A percentile compares a stretch with the other conserved stretches of the same genome.
Conservation (phyloP, 2,888 invertebrate species). For the Cactoblastis cactorum region DNA sequence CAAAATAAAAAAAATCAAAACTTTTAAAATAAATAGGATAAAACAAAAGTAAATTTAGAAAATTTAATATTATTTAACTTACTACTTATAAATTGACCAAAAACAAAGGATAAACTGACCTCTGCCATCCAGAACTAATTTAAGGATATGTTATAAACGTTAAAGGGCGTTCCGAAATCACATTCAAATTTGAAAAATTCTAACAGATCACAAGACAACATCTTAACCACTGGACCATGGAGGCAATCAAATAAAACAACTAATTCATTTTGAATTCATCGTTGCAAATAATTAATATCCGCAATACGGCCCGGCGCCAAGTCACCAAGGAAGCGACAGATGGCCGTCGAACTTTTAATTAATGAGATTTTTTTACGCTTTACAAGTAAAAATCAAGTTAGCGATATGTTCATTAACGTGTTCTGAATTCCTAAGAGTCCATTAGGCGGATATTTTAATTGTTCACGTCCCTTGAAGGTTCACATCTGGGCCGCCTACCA, state of each 20-base stretch:
- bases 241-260: not conserved
- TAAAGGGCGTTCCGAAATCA: no score
- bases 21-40: no score
- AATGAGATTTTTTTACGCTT: slow-evolving; percentile 40
- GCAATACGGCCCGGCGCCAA: not conserved
- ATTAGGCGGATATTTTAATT: slow-evolving; percentile 65
- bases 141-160: no score
- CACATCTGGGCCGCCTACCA: slow-evolving; percentile 71
- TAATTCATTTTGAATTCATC: not conserved
- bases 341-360: slow-evolving; percentile 48
- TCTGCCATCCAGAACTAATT: no score
- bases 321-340: slow-evolving; percentile 34
- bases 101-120: no score
- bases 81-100: no score
- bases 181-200: no score
- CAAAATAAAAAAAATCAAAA: no score
- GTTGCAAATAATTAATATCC: slow-evolving; percentile 10
- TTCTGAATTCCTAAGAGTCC: slow-evolving; percentile 47
- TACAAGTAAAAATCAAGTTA: slow-evolving; percentile 16
- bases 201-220: no score
- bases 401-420: slow-evolving; percentile 24
- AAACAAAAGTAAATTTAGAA: no score
- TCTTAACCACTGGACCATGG: no score
- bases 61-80: no score
- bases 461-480: slow-evolving; percentile 66